Percentiles rank a stretch among this genome's conserved stretches.
Conservation (phyloP, 1,140 invertebrate species). For the Cydia splendana region DNA sequence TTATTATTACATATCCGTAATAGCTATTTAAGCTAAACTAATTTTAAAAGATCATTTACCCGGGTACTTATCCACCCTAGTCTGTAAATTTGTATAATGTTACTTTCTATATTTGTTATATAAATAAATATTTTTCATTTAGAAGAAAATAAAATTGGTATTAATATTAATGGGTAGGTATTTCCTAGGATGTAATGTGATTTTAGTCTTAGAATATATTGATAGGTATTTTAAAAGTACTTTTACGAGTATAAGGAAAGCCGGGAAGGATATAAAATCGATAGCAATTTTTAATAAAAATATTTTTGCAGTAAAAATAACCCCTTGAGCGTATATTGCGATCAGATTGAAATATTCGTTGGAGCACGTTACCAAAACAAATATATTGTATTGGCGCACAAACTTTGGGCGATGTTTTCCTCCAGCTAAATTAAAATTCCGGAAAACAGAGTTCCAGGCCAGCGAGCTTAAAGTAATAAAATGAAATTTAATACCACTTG, state of each 20-base stretch:
- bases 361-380: not conserved
- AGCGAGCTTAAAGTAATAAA: conserved; percentile 14
- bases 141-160: too few relatives aligned
- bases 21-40: not conserved
- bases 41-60: too few relatives aligned
- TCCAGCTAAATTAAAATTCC: conserved; percentile 5
- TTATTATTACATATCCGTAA: too few relatives aligned
- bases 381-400: not conserved
- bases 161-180: too few relatives aligned
- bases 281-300: not conserved
- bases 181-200: too few relatives aligned
- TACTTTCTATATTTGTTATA: too few relatives aligned
- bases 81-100: too few relatives aligned
- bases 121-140: too few relatives aligned
- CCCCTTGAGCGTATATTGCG: not conserved
- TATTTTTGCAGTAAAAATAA: not conserved
- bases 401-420: not conserved
- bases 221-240: too few relatives aligned
- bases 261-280: not conserved
- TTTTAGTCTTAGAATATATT: too few relatives aligned
- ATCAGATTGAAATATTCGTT: not conserved
- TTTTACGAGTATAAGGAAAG: too few relatives aligned
- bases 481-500: not conserved
- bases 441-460: conserved; percentile 1
- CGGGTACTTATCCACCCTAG: too few relatives aligned